Evolutionary conservation across 2,888 invertebrate genomes (phyloP), one percentile per base, ranked within the genome.

Genomic region (Apoda limacodes): DNA sequence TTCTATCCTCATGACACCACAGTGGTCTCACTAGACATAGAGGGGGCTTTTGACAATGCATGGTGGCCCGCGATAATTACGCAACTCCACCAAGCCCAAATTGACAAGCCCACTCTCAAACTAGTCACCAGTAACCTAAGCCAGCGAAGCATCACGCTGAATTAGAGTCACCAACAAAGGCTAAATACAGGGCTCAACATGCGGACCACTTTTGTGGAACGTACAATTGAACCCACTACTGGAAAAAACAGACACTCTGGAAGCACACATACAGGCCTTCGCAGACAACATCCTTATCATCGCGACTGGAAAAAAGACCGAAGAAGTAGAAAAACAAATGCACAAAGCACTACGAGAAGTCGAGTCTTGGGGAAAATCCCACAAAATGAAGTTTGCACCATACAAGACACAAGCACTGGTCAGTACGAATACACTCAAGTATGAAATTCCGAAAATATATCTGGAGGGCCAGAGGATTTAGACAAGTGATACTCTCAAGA

Each of bases 371-470:
- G 28, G 28, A 4, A 28, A n/a, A 7, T 6, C 3, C 5, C n/a
- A 21, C n/a, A 28, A 28, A n/a, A 28, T 28, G 28, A 11, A 13
- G 2, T 21, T 43, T 20, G 37, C 42, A 1, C 12, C 43, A 0
- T 41, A 42, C 1, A 43, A 43, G 14, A 43, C 41, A 0, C 24
- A 30, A 2, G 32, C 30, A 0, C 35, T 43, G 13, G 4, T 39
- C 0, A 9, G 42, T 1, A 28, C 28, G 1, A 11, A 19, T 9
- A 20, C 20, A 9, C 5, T 3, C 5, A 28, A 28, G 9, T 28
- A 13, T 6, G 3, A 5, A 2, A 10, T 2, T 4, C 28, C 28
- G 1, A 12, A n/a, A 3, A n/a, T 25, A 3, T n/a, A 13, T 4
- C 13, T 28, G 2, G 13, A 28, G 7, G 28, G 21, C 4, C 5